Base-by-base conservation (phyloP, 2,888 invertebrate species). In the Microplitis deprimator region DNA sequence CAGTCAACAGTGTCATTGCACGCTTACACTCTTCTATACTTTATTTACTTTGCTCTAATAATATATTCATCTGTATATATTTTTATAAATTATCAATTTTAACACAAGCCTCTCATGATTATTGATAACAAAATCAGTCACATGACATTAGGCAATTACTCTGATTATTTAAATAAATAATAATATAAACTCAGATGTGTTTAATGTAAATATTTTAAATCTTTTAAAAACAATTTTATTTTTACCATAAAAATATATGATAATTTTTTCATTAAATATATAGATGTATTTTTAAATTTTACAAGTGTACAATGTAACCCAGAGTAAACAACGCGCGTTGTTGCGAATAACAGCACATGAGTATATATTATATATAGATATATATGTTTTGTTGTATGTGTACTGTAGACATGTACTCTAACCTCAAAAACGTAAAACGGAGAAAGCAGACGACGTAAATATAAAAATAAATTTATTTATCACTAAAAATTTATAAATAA, bases 1-100 rank as follows among this genome's bases (percentile, higher is more conserved):
- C 29, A 29, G 20, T 29, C 29, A 29, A 29, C 68, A 75, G 80
- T 81, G 83, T 81, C 83, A 83, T 84, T 83, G 82, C 83, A 83
- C 82, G 84, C 79, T 81, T 80, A 50, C 77, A 76, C 79, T 81
- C 81, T 81, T 71, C 79, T 77, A 78, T 82, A 83, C 81, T 78
- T 76, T 71, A 16, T 38, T 13, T 65, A 29, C 65, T 65, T 20
- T 8, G 38, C 5, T 29, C 38, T 29, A 62, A 38, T 65, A 29
- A 50, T 50, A 50, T 50, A 50, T 13, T 13, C 3, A 29, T 29
- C 29, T 29, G 3, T 29, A 29, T 50, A 50, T 50, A 13, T 13
- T 50, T 13, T 50, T 13, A 50, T 50, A 50, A 50, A 50, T 13
- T 50, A 50, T 50, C 4, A 50, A 8, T 13, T 13, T 3, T 50